A percentile compares a stretch with the other conserved stretches of the same genome.
phyloP scores from a whole-genome alignment of 2,113 vertebrate species.

The Cinclus mexicanus region DNA sequence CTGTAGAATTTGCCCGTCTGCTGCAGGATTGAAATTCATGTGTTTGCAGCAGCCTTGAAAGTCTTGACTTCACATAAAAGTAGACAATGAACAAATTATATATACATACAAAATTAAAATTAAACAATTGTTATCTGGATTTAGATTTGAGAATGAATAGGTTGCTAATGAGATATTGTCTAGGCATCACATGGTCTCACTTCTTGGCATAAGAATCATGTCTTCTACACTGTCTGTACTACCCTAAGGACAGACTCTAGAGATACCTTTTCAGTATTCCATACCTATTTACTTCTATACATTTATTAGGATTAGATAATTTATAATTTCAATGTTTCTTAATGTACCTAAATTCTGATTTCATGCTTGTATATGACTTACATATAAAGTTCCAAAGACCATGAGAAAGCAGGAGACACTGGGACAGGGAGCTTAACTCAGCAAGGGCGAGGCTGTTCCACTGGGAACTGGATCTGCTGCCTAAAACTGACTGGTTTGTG shows the following conservation, averaged over 20 bases:
- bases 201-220: neutral
- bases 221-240: neutral
- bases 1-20: neutral
- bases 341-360: neutral
- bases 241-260: neutral
- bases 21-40: neutral
- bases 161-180: constrained; percentile 39
- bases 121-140: neutral
- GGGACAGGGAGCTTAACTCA: neutral
- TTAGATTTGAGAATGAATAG: constrained; percentile 10
- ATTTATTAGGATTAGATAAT: neutral
- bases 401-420: neutral
- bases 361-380: neutral
- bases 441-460: neutral
- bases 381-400: neutral
- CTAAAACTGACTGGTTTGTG: neutral
- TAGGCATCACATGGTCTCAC: neutral
- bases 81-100: neutral
- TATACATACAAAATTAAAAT: neutral
- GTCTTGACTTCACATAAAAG: neutral
- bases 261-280: neutral
- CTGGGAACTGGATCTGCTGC: neutral
- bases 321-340: neutral
- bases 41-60: neutral
- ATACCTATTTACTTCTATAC: neutral